phyloP scores from a whole-genome alignment of 1,140 invertebrate species.

The Drosophila pruinosa region DNA sequence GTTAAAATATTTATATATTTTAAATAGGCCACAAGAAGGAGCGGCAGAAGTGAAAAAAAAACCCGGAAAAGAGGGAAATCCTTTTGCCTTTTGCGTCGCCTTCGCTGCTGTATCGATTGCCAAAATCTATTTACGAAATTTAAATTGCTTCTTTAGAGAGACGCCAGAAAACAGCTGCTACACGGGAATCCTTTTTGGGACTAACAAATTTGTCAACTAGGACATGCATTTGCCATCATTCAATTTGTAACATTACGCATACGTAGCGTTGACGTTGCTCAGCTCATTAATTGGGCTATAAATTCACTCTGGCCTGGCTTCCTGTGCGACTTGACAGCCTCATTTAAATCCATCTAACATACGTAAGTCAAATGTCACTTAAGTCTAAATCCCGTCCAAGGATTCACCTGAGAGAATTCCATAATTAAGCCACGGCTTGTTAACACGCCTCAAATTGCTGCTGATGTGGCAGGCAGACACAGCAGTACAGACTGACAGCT shows the following conservation, averaged over 20 bases:
- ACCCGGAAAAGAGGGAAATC: conserved; percentile 16
- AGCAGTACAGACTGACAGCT: conserved; percentile 31
- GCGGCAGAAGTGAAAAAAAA: neutral
- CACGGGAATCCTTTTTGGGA: conserved; percentile 61
- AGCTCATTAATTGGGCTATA: conserved; percentile 60
- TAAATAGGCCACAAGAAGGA: conserved; percentile 47
- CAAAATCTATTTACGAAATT: conserved; percentile 55
- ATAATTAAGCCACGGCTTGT: conserved; percentile 34
- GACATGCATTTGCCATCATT: conserved; percentile 60
- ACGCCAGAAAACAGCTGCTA: conserved; percentile 24
- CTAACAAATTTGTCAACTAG: conserved; percentile 41
- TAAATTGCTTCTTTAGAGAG: conserved; percentile 65
- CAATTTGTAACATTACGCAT: conserved; percentile 58
- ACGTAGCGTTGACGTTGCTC: conserved; percentile 6
- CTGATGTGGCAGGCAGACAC: neutral
- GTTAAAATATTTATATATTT: conserved; percentile 76
- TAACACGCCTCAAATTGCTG: conserved; percentile 19
- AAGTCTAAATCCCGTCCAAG: neutral
- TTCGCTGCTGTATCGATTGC: conserved; percentile 56
- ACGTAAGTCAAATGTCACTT: neutral
- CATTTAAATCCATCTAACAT: conserved; percentile 5
- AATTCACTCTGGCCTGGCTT: conserved; percentile 25
- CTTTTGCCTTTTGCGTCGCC: neutral
- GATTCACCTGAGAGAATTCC: neutral
- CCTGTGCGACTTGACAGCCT: neutral